Conservation (phyloP, 2,113 vertebrate genomes). For the Jacana jacana region DNA sequence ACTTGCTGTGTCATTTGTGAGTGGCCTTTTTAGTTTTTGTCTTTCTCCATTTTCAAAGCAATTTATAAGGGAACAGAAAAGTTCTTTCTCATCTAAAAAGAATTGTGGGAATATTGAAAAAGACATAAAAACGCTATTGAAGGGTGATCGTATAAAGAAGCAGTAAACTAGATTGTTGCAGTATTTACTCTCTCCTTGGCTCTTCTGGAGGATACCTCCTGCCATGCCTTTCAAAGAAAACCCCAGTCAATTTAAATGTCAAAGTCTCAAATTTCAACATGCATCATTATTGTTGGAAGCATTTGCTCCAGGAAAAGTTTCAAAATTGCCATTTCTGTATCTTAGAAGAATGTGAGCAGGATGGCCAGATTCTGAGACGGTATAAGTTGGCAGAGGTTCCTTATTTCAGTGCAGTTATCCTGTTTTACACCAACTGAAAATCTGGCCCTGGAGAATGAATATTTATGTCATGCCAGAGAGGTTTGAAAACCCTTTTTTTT, state of each 20-base stretch:
- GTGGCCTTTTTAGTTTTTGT: not conserved
- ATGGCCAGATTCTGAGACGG: conserved; percentile 43
- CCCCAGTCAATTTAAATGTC: conserved; percentile 50
- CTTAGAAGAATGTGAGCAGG: conserved; percentile 1
- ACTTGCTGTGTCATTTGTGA: not conserved
- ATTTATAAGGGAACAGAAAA: conserved; percentile 6
- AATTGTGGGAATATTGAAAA: conserved; percentile 33
- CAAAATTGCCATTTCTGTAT: conserved; percentile 26
- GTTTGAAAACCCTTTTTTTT: conserved; percentile 4
- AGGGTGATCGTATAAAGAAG: not conserved
- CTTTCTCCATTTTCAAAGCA: not conserved
- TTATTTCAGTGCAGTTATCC: not conserved
- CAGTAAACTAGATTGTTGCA: conserved; percentile 26
- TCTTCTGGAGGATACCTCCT: conserved; percentile 35
- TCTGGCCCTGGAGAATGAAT: conserved; percentile 43
- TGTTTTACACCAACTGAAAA: conserved; percentile 48
- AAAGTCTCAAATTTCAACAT: conserved; percentile 39
- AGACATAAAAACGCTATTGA: conserved; percentile 13
- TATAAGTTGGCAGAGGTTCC: conserved; percentile 14
- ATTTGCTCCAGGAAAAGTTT: conserved; percentile 49
- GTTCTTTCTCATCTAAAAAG: conserved; percentile 13
- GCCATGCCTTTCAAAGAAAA: conserved; percentile 47
- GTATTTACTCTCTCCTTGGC: conserved; percentile 32
- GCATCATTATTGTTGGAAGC: conserved; percentile 48
- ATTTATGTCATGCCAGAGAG: conserved; percentile 39